Evolutionary conservation across 2,797 vertebrate genomes (phyloP), one percentile per base, ranked within the genome.

Genomic region (Malacoctenus gilli): DNA sequence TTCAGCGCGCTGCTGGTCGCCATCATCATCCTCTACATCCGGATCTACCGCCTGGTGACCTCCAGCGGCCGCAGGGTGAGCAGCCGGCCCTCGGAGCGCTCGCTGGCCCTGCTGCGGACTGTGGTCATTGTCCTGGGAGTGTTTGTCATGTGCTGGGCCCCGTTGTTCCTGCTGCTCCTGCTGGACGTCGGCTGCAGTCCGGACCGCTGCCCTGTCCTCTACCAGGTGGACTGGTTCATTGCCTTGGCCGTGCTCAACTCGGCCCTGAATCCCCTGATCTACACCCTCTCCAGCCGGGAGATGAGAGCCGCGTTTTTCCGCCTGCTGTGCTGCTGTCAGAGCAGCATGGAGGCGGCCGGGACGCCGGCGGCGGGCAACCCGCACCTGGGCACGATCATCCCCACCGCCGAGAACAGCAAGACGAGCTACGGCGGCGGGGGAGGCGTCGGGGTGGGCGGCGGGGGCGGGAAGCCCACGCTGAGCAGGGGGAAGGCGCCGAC

Each of bases 221-320:
- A 88, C 74, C 61, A 92, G 63, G 89, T 87, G 69, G 89, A 92
- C 76, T 92, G 91, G 92, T 92, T 92, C 61, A 92, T 93, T 5
- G 87, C 89, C 12, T 77, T 93, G 59, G 92, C 92, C 0, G 92
- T 93, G 63, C 90, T 93, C 69, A 93, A 93, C 79, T 93, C 92
- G 0, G 91, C 92, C 21, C 88, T 93, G 35, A 93, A 93, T 80
- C 92, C 92, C 2, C 84, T 93, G 14, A 92, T 93, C 60, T 93
- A 93, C 74, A 92, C 92, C 2, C 79, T 92, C 48, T 89, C 91
- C 72, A 93, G 92, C 83, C 82, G 89, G 48, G 92, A 93, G 82
- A 90, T 93, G 92, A 87, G 92, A 31, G 54, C 67, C 0, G 92
- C 91, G 0, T 93, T 93, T 68, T 84, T 90, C 34, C 77, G 85